Evolutionary conservation across 1,140 invertebrate species (phyloP), one percentile per base, ranked within the genome.

Genomic region (Dolichoris vasculosae): DNA sequence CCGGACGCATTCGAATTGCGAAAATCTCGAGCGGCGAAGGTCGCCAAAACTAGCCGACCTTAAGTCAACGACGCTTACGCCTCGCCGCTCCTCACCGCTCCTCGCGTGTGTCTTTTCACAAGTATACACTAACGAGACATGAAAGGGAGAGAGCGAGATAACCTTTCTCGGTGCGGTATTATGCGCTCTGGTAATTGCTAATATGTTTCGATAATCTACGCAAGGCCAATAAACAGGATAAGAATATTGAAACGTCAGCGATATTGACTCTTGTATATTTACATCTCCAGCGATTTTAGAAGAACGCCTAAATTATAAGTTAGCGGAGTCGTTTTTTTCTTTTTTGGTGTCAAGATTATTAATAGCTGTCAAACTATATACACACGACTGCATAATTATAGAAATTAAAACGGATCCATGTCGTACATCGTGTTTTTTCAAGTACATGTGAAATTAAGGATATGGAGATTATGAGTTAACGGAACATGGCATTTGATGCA

Each of bases 21-120:
- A 84, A 84, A 77, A 63, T 40, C 38, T 23, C 63, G 0, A 4
- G 0, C n/a, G 48, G n/a, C 35, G 82, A 77, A 77, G 73, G 75
- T 84, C 71, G 35, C 23, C 75, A 46, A 69, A 78, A 77, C 59
- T 26, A 43, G 43, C 30, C 59, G 82, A 84, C 82, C 82, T 78
- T 67, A 77, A 63, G 40, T 30, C 46, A 8, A 26, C 63, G 23
- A 26, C 63, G 23, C 48, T 67, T 46, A 32, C 43, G 26, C 23
- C 1, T 43, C 11, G 43, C 11, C 4, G 9, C 7, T 23, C 23
- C 1, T 43, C 11, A n/a, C 11, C 4, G 9, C 7, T 23, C 2
- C 32, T 59, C 23, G 55, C 23, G 7, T 32, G 9, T 32, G 35
- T 55, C 43, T 40, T 76, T 83, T 83, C 51, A 83, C 51, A 51